These are phyloP conservation scores for Neomorphus geoffroyi DNA, from an alignment of 2,797 vertebrate genomes.

Conservation along the genomic window DNA sequence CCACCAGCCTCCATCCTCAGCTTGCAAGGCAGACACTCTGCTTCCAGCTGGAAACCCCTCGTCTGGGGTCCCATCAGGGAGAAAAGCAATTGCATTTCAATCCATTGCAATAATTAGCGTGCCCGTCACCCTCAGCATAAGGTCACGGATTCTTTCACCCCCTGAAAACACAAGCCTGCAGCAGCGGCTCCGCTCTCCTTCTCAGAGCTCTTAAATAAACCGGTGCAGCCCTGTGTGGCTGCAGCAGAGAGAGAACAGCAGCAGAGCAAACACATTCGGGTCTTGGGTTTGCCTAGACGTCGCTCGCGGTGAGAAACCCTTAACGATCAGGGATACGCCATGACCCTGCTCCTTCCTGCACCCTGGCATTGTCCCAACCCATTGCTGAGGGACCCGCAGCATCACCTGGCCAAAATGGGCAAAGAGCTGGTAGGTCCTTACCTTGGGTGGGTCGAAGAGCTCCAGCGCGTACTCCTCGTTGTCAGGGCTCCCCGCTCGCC, in stretches of 20 bases:
- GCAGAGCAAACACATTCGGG: background rate
- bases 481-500: slow-evolving; percentile 69
- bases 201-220: background rate
- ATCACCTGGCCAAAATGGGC: rapidly evolving
- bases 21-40: rapidly evolving
- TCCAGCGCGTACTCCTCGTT: slow-evolving; percentile 83
- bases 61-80: background rate
- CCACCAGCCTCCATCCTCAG: background rate
- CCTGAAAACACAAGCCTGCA: rapidly evolving
- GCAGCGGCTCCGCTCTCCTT: background rate
- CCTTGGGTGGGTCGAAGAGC: slow-evolving; percentile 96
- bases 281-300: background rate
- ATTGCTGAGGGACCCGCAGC: rapidly evolving
- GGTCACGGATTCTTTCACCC: background rate
- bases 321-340: rapidly evolving
- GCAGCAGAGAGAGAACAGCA: background rate
- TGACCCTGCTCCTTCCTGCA: rapidly evolving
- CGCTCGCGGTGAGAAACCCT: too few species aligned
- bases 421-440: slow-evolving; percentile 45
- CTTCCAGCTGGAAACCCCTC: background rate
- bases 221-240: background rate
- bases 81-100: rapidly evolving
- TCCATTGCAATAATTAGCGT: rapidly evolving
- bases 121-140: rapidly evolving
- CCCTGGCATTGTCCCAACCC: rapidly evolving